Conservation (phyloP, 2,113 vertebrate genomes). For the Lates calcarifer region DNA sequence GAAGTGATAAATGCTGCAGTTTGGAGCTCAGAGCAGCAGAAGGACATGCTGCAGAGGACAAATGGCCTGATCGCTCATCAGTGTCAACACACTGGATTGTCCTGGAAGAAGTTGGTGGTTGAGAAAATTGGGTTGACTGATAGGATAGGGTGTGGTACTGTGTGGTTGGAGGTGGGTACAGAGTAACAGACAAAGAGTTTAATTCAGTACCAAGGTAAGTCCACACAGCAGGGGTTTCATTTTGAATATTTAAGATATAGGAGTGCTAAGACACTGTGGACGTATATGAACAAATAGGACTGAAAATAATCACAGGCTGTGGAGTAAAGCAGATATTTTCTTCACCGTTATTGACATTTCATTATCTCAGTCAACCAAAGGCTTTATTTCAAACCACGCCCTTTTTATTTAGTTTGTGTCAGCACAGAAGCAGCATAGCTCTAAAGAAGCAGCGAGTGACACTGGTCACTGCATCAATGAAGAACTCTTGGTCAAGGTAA, state of each 20-base stretch:
- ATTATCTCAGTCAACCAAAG: conserved; percentile 11
- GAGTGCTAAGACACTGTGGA: not conserved
- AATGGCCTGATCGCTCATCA: conserved; percentile 41
- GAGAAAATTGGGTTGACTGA: conserved; percentile 7
- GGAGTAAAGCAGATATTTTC: not conserved
- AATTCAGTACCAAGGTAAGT: not conserved
- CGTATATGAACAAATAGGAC: not conserved
- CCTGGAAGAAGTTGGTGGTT: conserved; percentile 27
- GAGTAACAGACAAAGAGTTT: not conserved
- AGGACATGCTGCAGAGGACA: conserved; percentile 6
- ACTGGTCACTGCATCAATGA: not conserved
- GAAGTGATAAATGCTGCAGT: conserved; percentile 36
- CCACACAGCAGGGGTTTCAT: not conserved
- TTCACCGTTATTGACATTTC: conserved; percentile 11
- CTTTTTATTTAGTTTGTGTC: conserved; percentile 7
- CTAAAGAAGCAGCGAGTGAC: not conserved
- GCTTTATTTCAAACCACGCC: not conserved
- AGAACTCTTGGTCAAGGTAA: not conserved
- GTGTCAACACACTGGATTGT: conserved; percentile 15
- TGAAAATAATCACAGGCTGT: not conserved
- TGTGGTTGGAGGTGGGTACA: not conserved
- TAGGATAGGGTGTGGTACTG: not conserved
- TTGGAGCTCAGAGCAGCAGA: conserved; percentile 37
- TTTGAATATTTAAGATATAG: not conserved
- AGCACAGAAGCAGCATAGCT: conserved; percentile 1